phyloP scores from a whole-genome alignment of 2,888 invertebrate genomes.

The Tupiocoris notatus region DNA sequence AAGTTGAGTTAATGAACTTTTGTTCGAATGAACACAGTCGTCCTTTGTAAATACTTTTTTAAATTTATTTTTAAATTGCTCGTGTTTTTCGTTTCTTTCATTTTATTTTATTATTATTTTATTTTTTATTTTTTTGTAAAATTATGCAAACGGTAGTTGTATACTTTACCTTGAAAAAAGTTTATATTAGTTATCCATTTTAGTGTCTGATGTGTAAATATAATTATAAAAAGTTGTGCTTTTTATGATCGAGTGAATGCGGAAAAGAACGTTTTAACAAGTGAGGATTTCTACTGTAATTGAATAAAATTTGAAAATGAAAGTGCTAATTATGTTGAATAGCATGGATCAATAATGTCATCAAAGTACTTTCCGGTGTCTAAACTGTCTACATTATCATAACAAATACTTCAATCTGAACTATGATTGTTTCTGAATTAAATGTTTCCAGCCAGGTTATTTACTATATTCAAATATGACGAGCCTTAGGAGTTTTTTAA shows the following conservation, averaged over 20 bases:
- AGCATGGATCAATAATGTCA: too few species aligned
- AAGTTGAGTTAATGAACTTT: constrained; percentile 7
- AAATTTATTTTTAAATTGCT: constrained; percentile 30
- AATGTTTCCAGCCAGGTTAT: too few species aligned
- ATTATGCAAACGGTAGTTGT: background rate
- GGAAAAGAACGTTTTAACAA: background rate
- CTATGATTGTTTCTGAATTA: too few species aligned
- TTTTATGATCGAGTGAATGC: background rate
- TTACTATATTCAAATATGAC: too few species aligned
- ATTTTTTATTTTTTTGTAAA: background rate
- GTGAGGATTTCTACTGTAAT: background rate
- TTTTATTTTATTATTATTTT: background rate
- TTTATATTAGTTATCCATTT: background rate
- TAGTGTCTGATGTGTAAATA: background rate
- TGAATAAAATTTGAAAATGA: background rate
- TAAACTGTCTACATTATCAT: too few species aligned
- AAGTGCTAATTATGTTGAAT: too few species aligned
- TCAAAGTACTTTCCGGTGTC: too few species aligned
- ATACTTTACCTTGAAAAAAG: background rate
- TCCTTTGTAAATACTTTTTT: constrained; percentile 33
- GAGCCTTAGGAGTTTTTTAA: too few species aligned
- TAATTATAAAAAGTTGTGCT: background rate
- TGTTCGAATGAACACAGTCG: constrained; percentile 15
- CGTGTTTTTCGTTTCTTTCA: background rate
- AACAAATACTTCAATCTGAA: too few species aligned